Evolutionary conservation across 2,797 vertebrate species (phyloP).

Genomic region (Rhynchotus rufescens): DNA sequence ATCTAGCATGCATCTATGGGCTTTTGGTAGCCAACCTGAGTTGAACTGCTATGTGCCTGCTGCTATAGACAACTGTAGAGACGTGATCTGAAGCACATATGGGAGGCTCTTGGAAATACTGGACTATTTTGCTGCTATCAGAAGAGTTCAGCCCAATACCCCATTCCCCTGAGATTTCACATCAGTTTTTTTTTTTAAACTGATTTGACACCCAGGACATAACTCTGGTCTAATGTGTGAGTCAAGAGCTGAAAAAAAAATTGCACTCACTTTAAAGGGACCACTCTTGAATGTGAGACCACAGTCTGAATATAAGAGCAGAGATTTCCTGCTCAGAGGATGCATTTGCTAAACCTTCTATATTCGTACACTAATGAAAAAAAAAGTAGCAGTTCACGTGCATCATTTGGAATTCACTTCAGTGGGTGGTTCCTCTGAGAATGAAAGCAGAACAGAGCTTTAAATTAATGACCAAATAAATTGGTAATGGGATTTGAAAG

Average conservation of each 20-base stretch:
- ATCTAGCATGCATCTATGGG: background rate
- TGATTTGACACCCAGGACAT: accelerated
- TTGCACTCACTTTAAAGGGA: background rate
- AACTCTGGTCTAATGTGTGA: accelerated
- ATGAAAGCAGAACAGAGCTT: background rate
- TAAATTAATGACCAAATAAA: background rate
- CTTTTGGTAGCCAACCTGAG: background rate
- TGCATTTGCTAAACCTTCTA: background rate
- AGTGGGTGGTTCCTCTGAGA: background rate
- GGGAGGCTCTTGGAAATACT: background rate
- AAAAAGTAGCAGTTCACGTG: background rate
- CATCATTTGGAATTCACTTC: background rate
- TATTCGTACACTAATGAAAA: background rate
- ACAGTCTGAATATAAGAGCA: accelerated
- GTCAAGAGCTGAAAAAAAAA: background rate
- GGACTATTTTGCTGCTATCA: background rate
- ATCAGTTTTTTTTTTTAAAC: background rate
- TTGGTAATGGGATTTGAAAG: background rate
- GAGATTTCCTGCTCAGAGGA: background rate
- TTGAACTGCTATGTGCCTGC: background rate
- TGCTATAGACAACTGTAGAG: background rate
- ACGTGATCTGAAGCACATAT: background rate
- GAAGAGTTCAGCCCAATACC: background rate
- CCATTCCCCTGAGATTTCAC: background rate
- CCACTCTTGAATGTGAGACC: background rate